phyloP scores from a whole-genome alignment of 53 echinoderm and acorn worm species.

The Temnopleurus reevesii region DNA sequence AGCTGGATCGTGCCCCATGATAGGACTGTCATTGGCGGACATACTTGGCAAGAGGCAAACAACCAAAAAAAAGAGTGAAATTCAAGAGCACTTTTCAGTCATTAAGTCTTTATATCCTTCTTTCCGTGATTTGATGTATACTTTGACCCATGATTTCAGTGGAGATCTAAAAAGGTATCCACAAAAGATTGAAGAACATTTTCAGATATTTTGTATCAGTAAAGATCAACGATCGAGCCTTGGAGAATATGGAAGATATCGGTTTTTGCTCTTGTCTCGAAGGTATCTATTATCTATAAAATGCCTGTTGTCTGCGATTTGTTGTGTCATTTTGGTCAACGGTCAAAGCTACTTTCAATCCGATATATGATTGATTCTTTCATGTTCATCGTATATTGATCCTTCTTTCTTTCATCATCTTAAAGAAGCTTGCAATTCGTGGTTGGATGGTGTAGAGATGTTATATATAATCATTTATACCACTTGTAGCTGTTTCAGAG shows the following conservation, averaged over 20 bases:
- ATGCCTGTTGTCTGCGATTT: not conserved
- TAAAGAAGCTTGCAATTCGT: not conserved
- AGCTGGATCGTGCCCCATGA: not conserved
- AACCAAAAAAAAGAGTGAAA: not conserved
- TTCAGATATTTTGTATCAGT: not conserved
- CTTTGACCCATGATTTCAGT: not conserved
- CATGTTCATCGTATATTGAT: not conserved
- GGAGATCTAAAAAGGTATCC: too few relatives aligned
- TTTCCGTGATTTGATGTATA: not conserved
- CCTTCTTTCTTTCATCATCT: not conserved
- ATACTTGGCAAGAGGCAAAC: not conserved
- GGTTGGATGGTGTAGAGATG: not conserved
- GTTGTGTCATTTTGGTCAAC: not conserved
- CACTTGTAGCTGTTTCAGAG: not conserved
- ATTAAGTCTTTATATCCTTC: not conserved
- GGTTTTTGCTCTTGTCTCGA: not conserved
- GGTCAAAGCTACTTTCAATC: not conserved
- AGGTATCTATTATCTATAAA: not conserved
- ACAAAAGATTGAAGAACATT: not conserved
- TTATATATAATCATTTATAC: constrained; percentile 22
- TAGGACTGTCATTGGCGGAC: not conserved
- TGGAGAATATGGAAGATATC: not conserved
- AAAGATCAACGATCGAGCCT: not conserved
- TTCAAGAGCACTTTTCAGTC: not conserved
- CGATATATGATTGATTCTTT: constrained; percentile 4